Conservation (phyloP, 2,888 invertebrate genomes). For the Apoderus coryli region DNA sequence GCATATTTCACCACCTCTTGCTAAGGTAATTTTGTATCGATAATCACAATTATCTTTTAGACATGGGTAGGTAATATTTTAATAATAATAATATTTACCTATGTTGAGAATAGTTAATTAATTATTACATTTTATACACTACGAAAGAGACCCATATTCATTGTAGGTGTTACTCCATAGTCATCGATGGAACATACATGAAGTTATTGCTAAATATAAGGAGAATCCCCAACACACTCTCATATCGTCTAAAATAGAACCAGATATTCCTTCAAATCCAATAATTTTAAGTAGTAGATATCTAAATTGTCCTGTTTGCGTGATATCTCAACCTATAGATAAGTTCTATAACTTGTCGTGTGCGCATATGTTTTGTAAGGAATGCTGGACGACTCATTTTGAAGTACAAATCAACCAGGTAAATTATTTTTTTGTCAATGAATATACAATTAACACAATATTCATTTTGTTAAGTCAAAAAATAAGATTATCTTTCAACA, state of each 20-base stretch:
- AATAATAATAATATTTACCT: background rate
- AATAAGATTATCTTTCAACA: constrained; percentile 13
- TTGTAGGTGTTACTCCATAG: constrained; percentile 66
- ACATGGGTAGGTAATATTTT: background rate
- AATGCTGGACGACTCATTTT: constrained; percentile 94
- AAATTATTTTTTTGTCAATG: constrained; percentile 21
- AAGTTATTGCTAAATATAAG: constrained; percentile 68
- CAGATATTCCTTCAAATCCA: constrained; percentile 30
- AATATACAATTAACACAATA: background rate
- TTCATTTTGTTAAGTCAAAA: background rate
- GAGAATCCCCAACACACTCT: constrained; percentile 50
- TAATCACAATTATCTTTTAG: background rate
- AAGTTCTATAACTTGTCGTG: constrained; percentile 74
- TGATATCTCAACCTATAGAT: constrained; percentile 43
- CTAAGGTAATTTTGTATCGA: constrained; percentile 66
- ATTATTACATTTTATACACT: background rate
- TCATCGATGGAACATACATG: constrained; percentile 78
- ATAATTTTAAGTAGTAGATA: constrained; percentile 25
- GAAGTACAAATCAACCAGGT: constrained; percentile 91
- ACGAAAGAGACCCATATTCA: too few species aligned
- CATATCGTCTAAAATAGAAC: constrained; percentile 43
- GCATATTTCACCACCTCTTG: constrained; percentile 80
- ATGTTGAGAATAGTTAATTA: background rate
- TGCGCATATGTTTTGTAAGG: constrained; percentile 86
- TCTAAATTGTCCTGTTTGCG: constrained; percentile 65